Conservation (phyloP, 2,888 invertebrate genomes). For the Tenthredo notha region DNA sequence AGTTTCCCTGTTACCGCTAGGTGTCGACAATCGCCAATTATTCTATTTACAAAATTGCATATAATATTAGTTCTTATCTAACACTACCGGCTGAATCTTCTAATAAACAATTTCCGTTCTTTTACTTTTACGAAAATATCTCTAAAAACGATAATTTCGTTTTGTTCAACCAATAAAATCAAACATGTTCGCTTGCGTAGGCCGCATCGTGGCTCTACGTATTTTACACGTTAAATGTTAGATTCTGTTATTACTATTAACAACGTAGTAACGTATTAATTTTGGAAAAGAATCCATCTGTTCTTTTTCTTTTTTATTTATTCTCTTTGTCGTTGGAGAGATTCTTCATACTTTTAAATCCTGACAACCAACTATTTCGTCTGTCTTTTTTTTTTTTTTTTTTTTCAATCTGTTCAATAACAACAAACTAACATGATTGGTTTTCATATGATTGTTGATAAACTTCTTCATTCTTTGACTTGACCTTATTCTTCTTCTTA, state of each 20-base stretch:
- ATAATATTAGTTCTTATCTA: not conserved
- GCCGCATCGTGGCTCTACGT: constrained; percentile 38
- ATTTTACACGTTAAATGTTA: constrained; percentile 47
- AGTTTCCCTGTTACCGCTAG: not conserved
- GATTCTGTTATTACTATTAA: constrained; percentile 14
- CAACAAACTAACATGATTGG: not conserved
- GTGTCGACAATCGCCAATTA: not conserved
- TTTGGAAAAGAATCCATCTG: not conserved
- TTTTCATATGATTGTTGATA: not conserved
- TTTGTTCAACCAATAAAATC: not conserved
- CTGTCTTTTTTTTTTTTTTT: not conserved
- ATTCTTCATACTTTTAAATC: not conserved
- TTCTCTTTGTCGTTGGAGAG: not conserved
- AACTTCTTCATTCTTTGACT: not conserved
- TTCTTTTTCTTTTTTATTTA: not conserved
- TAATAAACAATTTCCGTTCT: not conserved
- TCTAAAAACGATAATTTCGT: not conserved
- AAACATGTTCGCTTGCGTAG: constrained; percentile 44
- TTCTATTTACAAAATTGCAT: not conserved
- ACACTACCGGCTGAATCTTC: not conserved
- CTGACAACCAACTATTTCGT: not conserved
- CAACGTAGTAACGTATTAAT: not conserved
- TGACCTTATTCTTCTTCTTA: constrained; percentile 13
- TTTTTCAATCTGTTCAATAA: constrained; percentile 1
- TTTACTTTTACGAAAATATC: not conserved